Percentiles rank a stretch among this genome's conserved stretches.
Evolutionary conservation across 2,797 vertebrate species (phyloP).

Genomic region (Coracias cyanogaster): DNA sequence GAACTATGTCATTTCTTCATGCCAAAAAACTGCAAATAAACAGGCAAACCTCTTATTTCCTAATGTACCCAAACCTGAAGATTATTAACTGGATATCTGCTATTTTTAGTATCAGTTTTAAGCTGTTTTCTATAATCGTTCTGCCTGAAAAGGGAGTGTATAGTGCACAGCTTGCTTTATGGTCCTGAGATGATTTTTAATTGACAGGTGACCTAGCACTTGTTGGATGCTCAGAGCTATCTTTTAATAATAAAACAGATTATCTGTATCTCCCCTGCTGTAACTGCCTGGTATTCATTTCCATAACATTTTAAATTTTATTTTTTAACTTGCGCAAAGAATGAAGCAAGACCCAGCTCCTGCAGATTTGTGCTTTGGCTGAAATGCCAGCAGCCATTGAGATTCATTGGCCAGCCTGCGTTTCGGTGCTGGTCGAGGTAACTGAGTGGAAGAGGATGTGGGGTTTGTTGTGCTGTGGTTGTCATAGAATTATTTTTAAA

Average conservation of each 20-base stretch:
- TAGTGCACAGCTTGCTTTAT: neutral
- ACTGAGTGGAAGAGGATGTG: neutral
- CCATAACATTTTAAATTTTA: neutral
- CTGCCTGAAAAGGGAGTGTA: neutral
- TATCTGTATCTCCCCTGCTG: neutral
- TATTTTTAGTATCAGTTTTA: neutral
- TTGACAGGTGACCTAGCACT: neutral
- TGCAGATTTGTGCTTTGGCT: neutral
- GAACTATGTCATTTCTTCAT: neutral
- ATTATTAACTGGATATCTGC: neutral
- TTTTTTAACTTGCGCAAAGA: neutral
- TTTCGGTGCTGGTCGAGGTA: neutral
- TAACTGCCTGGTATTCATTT: neutral
- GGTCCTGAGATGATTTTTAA: neutral
- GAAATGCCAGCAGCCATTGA: fast-evolving
- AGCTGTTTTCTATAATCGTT: neutral
- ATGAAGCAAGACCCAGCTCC: neutral
- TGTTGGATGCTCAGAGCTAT: neutral
- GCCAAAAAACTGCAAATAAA: neutral
- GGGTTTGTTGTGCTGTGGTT: neutral
- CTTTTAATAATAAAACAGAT: neutral
- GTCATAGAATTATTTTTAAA: neutral
- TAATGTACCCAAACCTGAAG: neutral
- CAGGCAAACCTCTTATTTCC: neutral
- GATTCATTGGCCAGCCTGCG: neutral